Percentiles rank a stretch among this genome's conserved stretches.
phyloP scores from a whole-genome alignment of 2,113 vertebrate genomes.

The Pollimyrus isidori region DNA sequence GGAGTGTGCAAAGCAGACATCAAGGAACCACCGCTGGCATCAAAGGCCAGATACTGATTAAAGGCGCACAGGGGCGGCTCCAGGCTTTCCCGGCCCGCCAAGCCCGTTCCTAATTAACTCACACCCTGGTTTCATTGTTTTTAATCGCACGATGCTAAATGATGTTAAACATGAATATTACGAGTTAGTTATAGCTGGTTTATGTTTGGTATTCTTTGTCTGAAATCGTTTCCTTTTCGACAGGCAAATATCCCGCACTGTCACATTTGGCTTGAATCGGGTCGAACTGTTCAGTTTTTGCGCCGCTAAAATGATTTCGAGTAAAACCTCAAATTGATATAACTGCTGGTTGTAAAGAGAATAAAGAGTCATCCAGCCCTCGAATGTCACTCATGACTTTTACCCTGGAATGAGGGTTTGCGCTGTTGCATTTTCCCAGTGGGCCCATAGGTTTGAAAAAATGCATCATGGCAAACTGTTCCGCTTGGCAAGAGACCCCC shows the following conservation, averaged over 20 bases:
- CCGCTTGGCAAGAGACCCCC: background rate
- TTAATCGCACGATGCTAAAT: background rate
- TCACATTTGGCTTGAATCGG: background rate
- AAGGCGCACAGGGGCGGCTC: background rate
- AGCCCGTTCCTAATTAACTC: background rate
- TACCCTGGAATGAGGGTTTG: background rate
- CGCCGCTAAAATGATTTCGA: background rate
- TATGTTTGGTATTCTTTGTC: background rate
- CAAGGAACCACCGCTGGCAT: background rate
- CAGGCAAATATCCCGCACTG: background rate
- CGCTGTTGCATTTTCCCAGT: background rate
- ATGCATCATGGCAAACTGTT: background rate
- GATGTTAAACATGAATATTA: background rate
- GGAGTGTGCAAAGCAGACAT: background rate
- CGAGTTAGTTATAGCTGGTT: background rate
- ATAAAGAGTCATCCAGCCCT: background rate
- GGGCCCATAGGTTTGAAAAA: background rate
- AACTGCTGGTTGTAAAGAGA: background rate
- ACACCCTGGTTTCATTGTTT: background rate
- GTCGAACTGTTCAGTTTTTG: background rate
- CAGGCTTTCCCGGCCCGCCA: background rate
- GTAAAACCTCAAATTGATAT: background rate
- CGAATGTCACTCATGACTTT: background rate
- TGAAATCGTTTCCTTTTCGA: background rate
- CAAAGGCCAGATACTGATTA: background rate